Base-by-base conservation (phyloP, 2,888 invertebrate species). In the Melikaiella ostensackeni region DNA sequence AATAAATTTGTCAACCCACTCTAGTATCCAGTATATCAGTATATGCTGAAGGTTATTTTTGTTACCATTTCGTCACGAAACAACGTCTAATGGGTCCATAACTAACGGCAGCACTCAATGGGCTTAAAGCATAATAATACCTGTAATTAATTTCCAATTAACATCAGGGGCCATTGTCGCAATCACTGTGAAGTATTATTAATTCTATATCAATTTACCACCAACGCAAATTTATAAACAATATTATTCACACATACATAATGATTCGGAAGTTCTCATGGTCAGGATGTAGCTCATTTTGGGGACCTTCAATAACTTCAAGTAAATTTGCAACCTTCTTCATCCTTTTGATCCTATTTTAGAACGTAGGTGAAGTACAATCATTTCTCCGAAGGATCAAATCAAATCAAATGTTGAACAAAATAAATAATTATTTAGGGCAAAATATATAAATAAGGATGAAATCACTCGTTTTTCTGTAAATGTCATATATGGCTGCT, bases 61-160 rank as follows among this genome's bases (percentile, higher is more conserved):
- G 21, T 57, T 24, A 13, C 24, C 24, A 13, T 57, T 57, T 57
- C 57, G 24, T 57, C 5, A 27, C 57, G 4, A 59, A 59, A 59
- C 21, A 59, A 59, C 24, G 11, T 24, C 6, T 59, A 27, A 57
- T 9, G 55, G 55, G 55, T 55, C 8, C 55, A 24, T 57, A 13
- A 24, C 27, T 27, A 55, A 24, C 16, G 24, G 27, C 21, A 13
- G 16, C 59, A 59, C 16, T 59, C 27, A 59, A 24, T 59, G 27
- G 59, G 2, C 59, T 59, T 55, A 9, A 55, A 21, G 55, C n/a
- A 59, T 27, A 27, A 59, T 59, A 59, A 59, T 59, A 27, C 5
- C 59, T 27, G 27, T 59, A 59, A 59, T 59, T 59, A 59, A 27
- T 13, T 59, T 27, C 13, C 27, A 59, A 59, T 59, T 59, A 24